Evolutionary conservation across 2,113 vertebrate species (phyloP).

Genomic region (Anolis sagrei): DNA sequence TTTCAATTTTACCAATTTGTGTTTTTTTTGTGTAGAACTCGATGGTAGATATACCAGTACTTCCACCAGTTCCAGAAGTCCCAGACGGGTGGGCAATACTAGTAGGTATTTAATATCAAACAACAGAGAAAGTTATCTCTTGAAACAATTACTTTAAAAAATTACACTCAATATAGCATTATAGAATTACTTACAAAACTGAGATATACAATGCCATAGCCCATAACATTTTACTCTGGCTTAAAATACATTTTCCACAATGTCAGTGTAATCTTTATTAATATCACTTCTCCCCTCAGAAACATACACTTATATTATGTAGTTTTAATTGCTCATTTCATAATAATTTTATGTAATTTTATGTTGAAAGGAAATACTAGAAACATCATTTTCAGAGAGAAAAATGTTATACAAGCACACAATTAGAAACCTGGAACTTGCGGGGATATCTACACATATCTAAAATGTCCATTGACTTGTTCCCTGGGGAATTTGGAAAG

Average conservation of each 20-base stretch:
- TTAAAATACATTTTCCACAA: conserved; percentile 47
- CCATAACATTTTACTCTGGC: conserved; percentile 36
- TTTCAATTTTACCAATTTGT: conserved; percentile 53
- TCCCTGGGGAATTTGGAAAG: background rate
- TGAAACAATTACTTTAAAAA: conserved; percentile 26
- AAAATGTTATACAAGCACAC: background rate
- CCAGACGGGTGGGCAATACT: conserved; percentile 43
- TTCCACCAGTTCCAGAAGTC: conserved; percentile 46
- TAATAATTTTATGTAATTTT: conserved; percentile 46
- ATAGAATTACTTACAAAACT: conserved; percentile 24
- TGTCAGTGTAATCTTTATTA: conserved; percentile 47
- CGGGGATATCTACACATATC: background rate
- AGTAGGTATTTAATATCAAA: conserved; percentile 50
- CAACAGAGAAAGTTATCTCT: conserved; percentile 50
- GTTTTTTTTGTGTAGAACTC: conserved; percentile 51
- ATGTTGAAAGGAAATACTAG: conserved; percentile 21
- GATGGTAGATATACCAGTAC: conserved; percentile 48
- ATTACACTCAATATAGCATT: background rate
- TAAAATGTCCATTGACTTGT: background rate
- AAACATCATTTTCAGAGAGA: conserved; percentile 6
- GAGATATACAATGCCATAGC: background rate
- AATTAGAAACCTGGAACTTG: conserved; percentile 17
- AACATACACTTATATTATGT: background rate
- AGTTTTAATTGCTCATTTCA: conserved; percentile 10
- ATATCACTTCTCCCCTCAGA: conserved; percentile 15